A percentile compares a stretch with the other conserved stretches of the same genome.
These are phyloP conservation scores for Potamarius usumacintae DNA, from an alignment of 2,113 vertebrate species.

Conservation along the genomic window DNA sequence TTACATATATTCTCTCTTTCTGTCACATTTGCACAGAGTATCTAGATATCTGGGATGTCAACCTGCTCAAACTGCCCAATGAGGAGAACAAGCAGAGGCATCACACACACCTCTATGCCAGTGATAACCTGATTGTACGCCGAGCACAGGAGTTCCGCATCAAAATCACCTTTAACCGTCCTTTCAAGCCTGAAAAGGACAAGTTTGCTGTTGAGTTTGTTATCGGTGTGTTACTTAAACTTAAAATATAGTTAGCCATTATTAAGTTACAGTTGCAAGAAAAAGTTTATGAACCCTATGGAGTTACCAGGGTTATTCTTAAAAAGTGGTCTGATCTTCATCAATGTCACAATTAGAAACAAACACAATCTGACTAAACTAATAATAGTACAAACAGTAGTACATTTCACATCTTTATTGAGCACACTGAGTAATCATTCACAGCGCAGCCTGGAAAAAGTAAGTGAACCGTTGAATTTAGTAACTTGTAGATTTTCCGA, in stretches of 20 bases:
- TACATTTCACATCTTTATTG: neutral
- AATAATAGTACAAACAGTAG: neutral
- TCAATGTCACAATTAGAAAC: neutral
- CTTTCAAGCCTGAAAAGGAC: slow-evolving; percentile 78
- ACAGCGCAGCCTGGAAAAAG: neutral
- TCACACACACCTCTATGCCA: slow-evolving; percentile 78
- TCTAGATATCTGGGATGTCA: slow-evolving; percentile 74
- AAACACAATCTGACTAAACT: neutral
- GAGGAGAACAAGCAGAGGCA: slow-evolving; percentile 83
- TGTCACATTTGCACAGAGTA: slow-evolving; percentile 70
- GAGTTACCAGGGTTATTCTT: neutral
- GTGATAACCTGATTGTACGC: slow-evolving; percentile 79
- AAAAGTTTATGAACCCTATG: neutral
- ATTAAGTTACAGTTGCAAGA: neutral
- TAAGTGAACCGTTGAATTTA: neutral
- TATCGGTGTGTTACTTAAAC: slow-evolving; percentile 81
- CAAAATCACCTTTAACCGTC: slow-evolving; percentile 80
- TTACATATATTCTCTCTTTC: neutral
- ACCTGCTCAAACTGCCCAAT: slow-evolving; percentile 72
- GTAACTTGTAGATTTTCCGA: neutral
- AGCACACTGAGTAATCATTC: neutral
- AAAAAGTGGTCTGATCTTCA: neutral
- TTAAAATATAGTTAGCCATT: neutral
- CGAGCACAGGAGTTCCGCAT: slow-evolving; percentile 86
- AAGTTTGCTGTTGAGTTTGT: slow-evolving; percentile 86